These are phyloP conservation scores for Trachurus trachurus DNA, from an alignment of 2,797 vertebrate species.

Conservation along the genomic window DNA sequence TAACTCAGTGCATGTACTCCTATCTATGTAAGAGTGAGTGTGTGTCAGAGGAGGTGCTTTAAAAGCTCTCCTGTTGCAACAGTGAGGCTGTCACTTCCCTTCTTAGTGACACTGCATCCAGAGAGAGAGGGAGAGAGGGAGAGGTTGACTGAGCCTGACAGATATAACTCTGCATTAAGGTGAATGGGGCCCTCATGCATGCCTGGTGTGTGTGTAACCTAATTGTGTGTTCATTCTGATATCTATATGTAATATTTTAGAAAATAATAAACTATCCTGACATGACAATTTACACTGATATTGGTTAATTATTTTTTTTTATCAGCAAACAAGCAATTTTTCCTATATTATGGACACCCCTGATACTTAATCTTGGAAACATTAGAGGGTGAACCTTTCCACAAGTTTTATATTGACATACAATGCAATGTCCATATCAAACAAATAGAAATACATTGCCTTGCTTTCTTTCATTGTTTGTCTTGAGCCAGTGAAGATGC, in stretches of 20 bases:
- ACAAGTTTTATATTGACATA: neutral
- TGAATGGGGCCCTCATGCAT: neutral
- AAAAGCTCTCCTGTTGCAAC: constrained; percentile 56
- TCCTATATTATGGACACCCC: too few species aligned
- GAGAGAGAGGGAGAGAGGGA: neutral
- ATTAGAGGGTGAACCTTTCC: neutral
- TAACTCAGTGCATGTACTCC: constrained; percentile 7
- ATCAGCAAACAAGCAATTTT: neutral
- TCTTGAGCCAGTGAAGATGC: neutral
- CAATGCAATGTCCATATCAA: neutral
- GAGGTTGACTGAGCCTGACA: neutral
- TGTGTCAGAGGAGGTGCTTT: constrained; percentile 42
- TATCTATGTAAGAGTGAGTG: neutral
- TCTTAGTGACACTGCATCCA: neutral
- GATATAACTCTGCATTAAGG: neutral
- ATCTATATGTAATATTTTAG: neutral
- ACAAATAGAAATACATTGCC: neutral
- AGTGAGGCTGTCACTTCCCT: constrained; percentile 65
- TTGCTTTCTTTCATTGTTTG: neutral
- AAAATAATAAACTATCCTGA: neutral
- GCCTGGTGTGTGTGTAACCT: neutral
- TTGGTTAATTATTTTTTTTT: neutral
- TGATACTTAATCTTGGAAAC: too few species aligned
- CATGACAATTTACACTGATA: neutral
- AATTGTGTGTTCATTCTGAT: neutral